Conservation (phyloP, 2,888 invertebrate species). For the Thereva unica region DNA sequence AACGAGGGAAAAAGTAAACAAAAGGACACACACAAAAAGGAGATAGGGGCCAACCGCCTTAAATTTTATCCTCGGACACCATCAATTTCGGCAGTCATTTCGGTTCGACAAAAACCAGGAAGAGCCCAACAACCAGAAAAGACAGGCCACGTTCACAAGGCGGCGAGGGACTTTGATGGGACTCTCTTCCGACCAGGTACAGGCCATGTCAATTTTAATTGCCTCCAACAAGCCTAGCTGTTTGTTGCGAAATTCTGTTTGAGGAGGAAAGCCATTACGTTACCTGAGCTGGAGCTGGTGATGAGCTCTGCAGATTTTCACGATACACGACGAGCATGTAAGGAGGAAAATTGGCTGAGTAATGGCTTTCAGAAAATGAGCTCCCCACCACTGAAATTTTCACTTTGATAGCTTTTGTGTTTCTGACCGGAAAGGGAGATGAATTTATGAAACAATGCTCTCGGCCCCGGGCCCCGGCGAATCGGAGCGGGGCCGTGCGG, state of each 20-base stretch:
- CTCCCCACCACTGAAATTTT: too few relatives aligned
- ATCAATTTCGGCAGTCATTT: slow-evolving; percentile 27
- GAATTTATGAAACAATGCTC: too few relatives aligned
- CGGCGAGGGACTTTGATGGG: slow-evolving; percentile 10
- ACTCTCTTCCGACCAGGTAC: slow-evolving; percentile 11
- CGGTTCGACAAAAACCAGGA: neutral
- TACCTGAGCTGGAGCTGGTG: slow-evolving; percentile 26
- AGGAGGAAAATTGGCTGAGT: too few relatives aligned
- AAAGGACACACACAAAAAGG: too few relatives aligned
- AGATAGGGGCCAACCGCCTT: neutral
- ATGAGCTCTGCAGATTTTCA: slow-evolving; percentile 11
- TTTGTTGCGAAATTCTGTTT: slow-evolving; percentile 24
- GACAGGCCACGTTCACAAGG: slow-evolving; percentile 1
- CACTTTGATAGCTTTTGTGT: too few relatives aligned
- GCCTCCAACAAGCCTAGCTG: slow-evolving; percentile 24
- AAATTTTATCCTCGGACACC: slow-evolving; percentile 21
- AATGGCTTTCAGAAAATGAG: too few relatives aligned
- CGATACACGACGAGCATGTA: too few relatives aligned
- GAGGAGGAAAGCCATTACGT: slow-evolving; percentile 27
- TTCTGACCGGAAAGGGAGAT: too few relatives aligned
- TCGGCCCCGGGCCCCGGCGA: too few relatives aligned
- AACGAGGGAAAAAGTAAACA: too few relatives aligned
- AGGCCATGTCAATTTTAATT: slow-evolving; percentile 31
- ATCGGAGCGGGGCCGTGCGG: too few relatives aligned
- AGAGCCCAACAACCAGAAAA: slow-evolving; percentile 5